phyloP scores from a whole-genome alignment of 2,888 invertebrate genomes.

The Chrysotoxum bicinctum region DNA sequence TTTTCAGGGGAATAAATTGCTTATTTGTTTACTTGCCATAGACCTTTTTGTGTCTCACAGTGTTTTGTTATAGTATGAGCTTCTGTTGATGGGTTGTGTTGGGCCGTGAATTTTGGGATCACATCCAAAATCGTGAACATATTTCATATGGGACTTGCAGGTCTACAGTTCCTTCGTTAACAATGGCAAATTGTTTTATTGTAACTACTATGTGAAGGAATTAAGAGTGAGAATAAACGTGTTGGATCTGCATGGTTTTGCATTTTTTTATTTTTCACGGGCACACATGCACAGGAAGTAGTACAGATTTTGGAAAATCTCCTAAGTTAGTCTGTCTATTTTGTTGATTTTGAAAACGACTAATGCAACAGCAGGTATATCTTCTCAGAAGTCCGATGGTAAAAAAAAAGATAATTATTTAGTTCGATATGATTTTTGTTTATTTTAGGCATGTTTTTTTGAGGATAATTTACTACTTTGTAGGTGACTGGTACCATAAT shows the following conservation, averaged over 20 bases:
- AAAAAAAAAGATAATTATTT: no score
- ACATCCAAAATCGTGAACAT: constrained; percentile 66
- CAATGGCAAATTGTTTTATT: constrained; percentile 72
- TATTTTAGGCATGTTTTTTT: no score
- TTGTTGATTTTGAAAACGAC: background rate
- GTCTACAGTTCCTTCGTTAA: constrained; percentile 64
- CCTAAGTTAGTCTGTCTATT: background rate
- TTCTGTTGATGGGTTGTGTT: constrained; percentile 27
- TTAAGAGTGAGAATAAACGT: constrained; percentile 18
- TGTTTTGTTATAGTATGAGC: background rate
- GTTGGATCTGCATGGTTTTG: constrained; percentile 47
- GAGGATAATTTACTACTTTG: no score
- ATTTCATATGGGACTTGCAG: constrained; percentile 66
- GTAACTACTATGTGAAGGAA: constrained; percentile 16
- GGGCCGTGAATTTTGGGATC: constrained; percentile 61
- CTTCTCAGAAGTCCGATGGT: background rate
- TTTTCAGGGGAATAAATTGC: constrained; percentile 52
- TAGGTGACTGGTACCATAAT: no score
- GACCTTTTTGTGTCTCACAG: constrained; percentile 36
- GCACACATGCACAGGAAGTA: constrained; percentile 22
- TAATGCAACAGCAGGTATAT: background rate
- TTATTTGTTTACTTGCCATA: constrained; percentile 62
- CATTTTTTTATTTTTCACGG: background rate
- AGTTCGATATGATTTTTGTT: no score
- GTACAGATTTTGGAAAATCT: constrained; percentile 1